These are phyloP conservation scores for Pelodiscus sinensis DNA, from an alignment of 2,113 vertebrate genomes.

Conservation along the genomic window DNA sequence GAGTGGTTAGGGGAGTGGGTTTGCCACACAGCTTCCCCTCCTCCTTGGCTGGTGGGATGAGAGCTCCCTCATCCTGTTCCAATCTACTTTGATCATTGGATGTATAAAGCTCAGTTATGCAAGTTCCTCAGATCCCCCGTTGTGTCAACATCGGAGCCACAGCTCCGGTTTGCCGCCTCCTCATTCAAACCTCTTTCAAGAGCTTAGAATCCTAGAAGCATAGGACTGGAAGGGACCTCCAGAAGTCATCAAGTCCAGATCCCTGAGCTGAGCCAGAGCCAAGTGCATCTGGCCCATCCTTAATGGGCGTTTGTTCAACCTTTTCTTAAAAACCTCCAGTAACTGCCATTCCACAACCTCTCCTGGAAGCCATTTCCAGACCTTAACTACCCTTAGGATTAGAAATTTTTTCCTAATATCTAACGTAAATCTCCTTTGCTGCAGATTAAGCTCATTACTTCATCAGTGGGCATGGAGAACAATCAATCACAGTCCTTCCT, in stretches of 20 bases:
- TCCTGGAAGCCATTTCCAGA: background rate
- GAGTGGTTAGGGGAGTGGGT: background rate
- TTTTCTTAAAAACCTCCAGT: background rate
- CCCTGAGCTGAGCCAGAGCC: background rate
- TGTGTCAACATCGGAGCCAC: background rate
- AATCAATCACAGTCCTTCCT: background rate
- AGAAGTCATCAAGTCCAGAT: background rate
- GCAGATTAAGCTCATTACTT: background rate
- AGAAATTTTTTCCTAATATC: background rate
- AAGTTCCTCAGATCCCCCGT: background rate
- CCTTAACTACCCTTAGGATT: background rate
- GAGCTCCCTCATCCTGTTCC: background rate
- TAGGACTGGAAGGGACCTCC: background rate
- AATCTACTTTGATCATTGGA: background rate
- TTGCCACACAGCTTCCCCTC: background rate
- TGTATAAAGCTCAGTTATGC: background rate
- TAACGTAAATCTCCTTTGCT: background rate
- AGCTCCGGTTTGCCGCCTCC: background rate
- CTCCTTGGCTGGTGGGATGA: background rate
- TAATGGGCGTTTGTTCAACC: background rate
- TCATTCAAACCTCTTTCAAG: background rate
- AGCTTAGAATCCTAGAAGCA: background rate
- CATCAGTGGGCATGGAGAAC: background rate
- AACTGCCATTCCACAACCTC: background rate
- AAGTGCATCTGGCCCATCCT: background rate